phyloP scores from a whole-genome alignment of 2,888 invertebrate species.

The Lottia gigantea region DNA sequence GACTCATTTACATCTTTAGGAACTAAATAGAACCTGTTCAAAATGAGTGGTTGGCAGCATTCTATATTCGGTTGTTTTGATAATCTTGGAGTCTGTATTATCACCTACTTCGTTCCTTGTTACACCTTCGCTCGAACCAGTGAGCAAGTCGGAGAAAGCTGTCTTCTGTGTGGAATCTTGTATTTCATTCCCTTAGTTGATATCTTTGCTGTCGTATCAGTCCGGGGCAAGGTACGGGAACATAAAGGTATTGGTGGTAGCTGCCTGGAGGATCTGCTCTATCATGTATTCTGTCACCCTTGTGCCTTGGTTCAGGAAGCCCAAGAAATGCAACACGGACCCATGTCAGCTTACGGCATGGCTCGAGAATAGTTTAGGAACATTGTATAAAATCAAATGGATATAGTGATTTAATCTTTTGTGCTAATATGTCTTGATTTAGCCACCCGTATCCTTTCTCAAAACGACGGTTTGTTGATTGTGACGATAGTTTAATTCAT shows the following conservation, averaged over 20 bases:
- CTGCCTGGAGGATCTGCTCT: conserved; percentile 39
- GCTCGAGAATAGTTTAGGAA: conserved; percentile 16
- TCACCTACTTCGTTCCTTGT: conserved; percentile 41
- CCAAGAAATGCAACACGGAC: conserved; percentile 33
- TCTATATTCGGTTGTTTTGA: conserved; percentile 38
- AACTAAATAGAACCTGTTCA: not conserved
- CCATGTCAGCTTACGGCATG: conserved; percentile 22
- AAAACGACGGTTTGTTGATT: too few relatives aligned
- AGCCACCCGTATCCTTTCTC: too few relatives aligned
- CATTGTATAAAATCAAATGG: too few relatives aligned
- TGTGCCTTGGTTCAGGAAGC: conserved; percentile 52
- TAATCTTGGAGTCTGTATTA: conserved; percentile 38
- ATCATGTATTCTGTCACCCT: conserved; percentile 39
- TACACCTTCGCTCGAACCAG: conserved; percentile 51
- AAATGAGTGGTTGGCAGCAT: conserved; percentile 31
- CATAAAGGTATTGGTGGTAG: conserved; percentile 40
- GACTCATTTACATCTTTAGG: too few relatives aligned
- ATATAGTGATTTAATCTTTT: too few relatives aligned
- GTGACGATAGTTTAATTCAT: too few relatives aligned
- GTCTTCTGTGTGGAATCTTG: conserved; percentile 45
- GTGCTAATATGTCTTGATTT: too few relatives aligned
- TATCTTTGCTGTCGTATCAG: conserved; percentile 35
- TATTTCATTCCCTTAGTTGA: conserved; percentile 41
- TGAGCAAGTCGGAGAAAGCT: conserved; percentile 51
- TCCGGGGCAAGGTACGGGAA: conserved; percentile 45